Percentiles rank a stretch among this genome's conserved stretches.
phyloP scores from a whole-genome alignment of 1,140 invertebrate genomes.

The Argopecten irradians region DNA sequence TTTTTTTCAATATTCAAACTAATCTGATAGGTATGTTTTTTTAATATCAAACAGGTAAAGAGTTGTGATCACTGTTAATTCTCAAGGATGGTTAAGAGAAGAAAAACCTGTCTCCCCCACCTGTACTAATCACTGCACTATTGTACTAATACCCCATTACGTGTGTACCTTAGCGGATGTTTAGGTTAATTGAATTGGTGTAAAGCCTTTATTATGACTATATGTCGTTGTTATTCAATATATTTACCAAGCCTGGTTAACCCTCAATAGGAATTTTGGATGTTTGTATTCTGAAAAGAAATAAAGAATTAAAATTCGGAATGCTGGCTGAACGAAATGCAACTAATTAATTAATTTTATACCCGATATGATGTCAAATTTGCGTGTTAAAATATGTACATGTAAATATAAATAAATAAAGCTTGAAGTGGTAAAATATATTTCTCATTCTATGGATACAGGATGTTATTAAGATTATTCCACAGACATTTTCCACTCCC shows the following conservation, averaged over 20 bases:
- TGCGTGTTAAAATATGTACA: too few species aligned
- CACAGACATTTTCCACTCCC: neutral
- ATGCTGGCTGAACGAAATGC: too few species aligned
- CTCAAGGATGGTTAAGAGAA: neutral
- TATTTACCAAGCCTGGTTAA: neutral
- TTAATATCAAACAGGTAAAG: neutral
- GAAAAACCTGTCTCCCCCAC: neutral
- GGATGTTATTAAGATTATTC: neutral
- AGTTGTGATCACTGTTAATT: neutral
- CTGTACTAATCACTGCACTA: neutral
- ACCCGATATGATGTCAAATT: too few species aligned
- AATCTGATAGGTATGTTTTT: too few species aligned
- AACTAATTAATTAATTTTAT: too few species aligned
- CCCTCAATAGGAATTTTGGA: neutral
- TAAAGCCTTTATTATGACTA: conserved; percentile 17
- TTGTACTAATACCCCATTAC: conserved; percentile 1
- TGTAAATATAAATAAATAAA: neutral
- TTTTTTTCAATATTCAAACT: too few species aligned
- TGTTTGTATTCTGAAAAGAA: neutral
- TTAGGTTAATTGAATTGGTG: neutral
- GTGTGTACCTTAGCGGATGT: neutral
- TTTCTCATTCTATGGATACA: neutral
- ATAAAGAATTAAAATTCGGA: neutral
- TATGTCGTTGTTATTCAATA: neutral
- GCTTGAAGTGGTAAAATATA: neutral